A percentile compares a stretch with the other conserved stretches of the same genome.
Conservation (phyloP, 2,113 vertebrate genomes). For the Lamprotornis superbus region DNA sequence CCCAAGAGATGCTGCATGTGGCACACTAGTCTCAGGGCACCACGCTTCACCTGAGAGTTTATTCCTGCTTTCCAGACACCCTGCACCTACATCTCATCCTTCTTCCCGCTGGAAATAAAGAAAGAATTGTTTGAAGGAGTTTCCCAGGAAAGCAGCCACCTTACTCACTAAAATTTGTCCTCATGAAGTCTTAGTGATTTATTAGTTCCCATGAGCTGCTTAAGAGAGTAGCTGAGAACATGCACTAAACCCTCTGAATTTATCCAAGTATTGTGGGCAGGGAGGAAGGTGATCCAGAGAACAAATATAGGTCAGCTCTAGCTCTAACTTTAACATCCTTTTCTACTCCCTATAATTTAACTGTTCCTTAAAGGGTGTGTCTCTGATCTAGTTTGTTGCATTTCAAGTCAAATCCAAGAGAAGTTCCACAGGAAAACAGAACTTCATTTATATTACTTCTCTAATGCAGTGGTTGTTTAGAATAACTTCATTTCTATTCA, state of each 20-base stretch:
- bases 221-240: neutral
- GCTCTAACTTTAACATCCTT: neutral
- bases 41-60: accelerated
- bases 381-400: neutral
- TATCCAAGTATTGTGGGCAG: neutral
- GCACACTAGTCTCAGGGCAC: neutral
- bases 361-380: neutral
- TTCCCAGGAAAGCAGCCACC: neutral
- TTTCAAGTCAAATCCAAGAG: neutral
- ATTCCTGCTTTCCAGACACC: neutral
- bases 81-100: neutral
- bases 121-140: neutral
- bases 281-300: neutral
- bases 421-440: neutral
- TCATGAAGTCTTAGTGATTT: neutral
- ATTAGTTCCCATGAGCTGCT: neutral
- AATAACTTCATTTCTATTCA: neutral
- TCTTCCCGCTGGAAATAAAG: neutral
- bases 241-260: neutral
- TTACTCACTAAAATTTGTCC: neutral
- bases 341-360: neutral
- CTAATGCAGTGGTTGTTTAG: neutral
- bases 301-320: neutral
- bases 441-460: neutral
- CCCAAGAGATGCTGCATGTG: accelerated